A percentile compares a stretch with the other conserved stretches of the same genome.
phyloP scores from a whole-genome alignment of 2,113 vertebrate species.

The Zeus faber region DNA sequence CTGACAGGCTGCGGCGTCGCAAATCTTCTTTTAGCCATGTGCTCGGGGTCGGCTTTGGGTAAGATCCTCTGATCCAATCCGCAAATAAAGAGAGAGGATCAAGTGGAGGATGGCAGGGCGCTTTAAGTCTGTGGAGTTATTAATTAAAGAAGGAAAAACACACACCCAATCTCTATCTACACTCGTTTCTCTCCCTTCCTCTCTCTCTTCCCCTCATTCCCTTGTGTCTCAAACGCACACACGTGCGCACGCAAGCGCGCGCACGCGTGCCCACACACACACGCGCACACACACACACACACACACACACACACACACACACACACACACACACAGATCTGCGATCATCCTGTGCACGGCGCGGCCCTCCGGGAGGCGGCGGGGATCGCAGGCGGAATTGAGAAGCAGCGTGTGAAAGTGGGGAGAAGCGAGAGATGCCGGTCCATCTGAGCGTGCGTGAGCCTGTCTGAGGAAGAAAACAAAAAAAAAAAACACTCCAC shows the following conservation, averaged over 20 bases:
- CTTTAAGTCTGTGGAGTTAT: no score
- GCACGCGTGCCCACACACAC: neutral
- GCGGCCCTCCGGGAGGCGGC: slow-evolving; percentile 4
- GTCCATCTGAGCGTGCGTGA: neutral
- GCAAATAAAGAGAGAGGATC: no score
- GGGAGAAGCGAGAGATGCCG: neutral
- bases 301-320: neutral
- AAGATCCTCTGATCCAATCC: no score
- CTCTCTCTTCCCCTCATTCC: neutral
- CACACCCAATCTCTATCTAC: neutral
- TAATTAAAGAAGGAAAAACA: no score
- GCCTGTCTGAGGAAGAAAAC: no score
- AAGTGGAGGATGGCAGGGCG: no score
- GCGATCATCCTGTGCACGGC: neutral
- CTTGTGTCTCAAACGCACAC: neutral
- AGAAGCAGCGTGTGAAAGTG: no score
- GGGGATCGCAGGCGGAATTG: neutral
- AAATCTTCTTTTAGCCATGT: neutral
- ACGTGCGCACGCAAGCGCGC: neutral
- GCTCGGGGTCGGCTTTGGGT: no score
- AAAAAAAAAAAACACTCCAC: no score
- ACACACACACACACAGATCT: slow-evolving; percentile 2
- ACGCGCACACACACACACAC: slow-evolving; percentile 4
- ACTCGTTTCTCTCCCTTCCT: neutral
- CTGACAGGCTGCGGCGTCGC: neutral